phyloP scores from a whole-genome alignment of 2,113 vertebrate species.

The Paratilapia polleni region DNA sequence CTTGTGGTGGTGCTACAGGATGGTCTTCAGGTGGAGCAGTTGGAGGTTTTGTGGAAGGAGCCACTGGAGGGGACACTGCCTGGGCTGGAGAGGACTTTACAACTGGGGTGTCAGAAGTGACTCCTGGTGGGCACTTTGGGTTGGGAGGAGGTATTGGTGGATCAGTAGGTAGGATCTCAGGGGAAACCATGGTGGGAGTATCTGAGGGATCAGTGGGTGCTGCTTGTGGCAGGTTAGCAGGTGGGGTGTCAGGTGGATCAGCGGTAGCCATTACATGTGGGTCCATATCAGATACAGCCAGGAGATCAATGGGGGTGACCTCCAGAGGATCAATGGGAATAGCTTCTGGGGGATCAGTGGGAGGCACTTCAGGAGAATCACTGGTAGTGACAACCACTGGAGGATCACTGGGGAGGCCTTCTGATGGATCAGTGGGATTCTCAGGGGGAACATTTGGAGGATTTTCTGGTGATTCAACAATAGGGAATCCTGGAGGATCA shows the following conservation, averaged over 20 bases:
- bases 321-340: constrained; percentile 46
- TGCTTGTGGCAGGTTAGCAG: constrained; percentile 37
- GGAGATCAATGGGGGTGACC: constrained; percentile 45
- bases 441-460: constrained; percentile 19
- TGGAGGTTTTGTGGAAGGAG: constrained; percentile 58
- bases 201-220: constrained; percentile 42
- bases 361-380: constrained; percentile 50
- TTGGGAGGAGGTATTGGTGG: constrained; percentile 38
- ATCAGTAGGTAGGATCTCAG: constrained; percentile 53
- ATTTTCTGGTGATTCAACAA: constrained; percentile 33
- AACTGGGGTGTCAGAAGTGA: constrained; percentile 41
- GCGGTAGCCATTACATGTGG: constrained; percentile 22
- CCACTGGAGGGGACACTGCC: constrained; percentile 51
- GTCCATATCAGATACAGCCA: constrained; percentile 48
- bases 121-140: constrained; percentile 30
- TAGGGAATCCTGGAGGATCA: constrained; percentile 30
- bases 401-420: constrained; percentile 36
- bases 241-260: constrained; percentile 34
- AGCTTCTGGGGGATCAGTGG: constrained; percentile 46
- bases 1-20: constrained; percentile 63
- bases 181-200: constrained; percentile 54
- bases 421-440: constrained; percentile 36
- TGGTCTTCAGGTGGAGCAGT: constrained; percentile 70
- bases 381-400: constrained; percentile 20
- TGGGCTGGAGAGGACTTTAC: constrained; percentile 72